Evolutionary conservation across 2,888 invertebrate genomes (phyloP).

Genomic region (Rosalia funebris): DNA sequence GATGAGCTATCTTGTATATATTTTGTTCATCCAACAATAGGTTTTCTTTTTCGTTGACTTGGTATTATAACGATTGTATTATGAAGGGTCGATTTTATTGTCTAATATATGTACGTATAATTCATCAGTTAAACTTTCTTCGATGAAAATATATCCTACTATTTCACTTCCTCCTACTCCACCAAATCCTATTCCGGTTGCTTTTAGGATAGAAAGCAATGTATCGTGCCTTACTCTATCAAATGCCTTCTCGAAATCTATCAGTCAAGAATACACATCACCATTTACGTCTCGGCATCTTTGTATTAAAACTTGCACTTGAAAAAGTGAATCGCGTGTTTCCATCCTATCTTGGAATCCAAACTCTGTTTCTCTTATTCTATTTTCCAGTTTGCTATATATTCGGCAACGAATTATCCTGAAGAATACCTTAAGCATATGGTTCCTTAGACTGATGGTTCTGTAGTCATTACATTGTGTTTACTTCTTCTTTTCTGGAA

Average conservation of each 20-base stretch:
- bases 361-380: not conserved
- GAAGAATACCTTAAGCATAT: not conserved
- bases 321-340: not conserved
- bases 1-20: too few relatives aligned
- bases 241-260: not conserved
- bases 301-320: not conserved
- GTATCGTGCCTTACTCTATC: not conserved
- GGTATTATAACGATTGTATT: too few relatives aligned
- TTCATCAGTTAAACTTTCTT: too few relatives aligned
- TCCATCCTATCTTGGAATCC: not conserved
- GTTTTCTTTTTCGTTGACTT: too few relatives aligned
- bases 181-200: not conserved
- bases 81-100: too few relatives aligned
- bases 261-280: not conserved
- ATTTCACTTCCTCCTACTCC: too few relatives aligned
- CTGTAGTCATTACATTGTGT: slow-evolving; percentile 5
- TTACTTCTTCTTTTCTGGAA: not conserved
- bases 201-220: not conserved
- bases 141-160: too few relatives aligned
- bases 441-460: slow-evolving; percentile 2
- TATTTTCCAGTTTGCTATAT: not conserved
- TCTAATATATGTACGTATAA: too few relatives aligned
- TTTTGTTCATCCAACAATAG: too few relatives aligned
- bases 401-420: slow-evolving; percentile 4
- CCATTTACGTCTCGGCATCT: not conserved